phyloP scores from a whole-genome alignment of 2,797 vertebrate genomes.

The Gymnocypris eckloni region DNA sequence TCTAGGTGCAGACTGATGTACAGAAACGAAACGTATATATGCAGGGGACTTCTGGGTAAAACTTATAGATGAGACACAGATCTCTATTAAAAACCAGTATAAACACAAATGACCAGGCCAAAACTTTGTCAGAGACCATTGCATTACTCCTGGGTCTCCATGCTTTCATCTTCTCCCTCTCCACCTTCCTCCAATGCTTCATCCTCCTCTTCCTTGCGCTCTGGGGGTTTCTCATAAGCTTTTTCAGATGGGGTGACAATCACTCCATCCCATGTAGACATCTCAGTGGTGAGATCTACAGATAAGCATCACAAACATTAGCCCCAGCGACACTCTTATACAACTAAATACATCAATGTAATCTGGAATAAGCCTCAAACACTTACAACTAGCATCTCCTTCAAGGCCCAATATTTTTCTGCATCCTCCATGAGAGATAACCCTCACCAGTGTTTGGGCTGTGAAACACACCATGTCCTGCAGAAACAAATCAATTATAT shows the following conservation, averaged over 20 bases:
- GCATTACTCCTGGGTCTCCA: slow-evolving; percentile 94
- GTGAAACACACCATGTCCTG: slow-evolving; percentile 99
- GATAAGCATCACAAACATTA: background rate
- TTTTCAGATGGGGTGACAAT: slow-evolving; percentile 97
- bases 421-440: slow-evolving; percentile 94
- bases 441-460: slow-evolving; percentile 93
- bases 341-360: background rate
- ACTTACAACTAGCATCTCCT: slow-evolving; percentile 94
- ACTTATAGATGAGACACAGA: background rate
- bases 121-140: background rate
- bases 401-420: slow-evolving; percentile 96
- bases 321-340: background rate
- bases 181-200: slow-evolving; percentile 89
- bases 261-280: slow-evolving; percentile 98
- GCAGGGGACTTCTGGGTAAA: background rate
- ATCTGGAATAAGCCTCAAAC: background rate
- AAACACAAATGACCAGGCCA: background rate
- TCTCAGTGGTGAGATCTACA: slow-evolving; percentile 89
- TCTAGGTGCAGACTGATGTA: background rate
- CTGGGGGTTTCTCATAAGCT: slow-evolving; percentile 94
- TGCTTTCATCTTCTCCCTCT: slow-evolving; percentile 92
- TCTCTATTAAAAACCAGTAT: background rate
- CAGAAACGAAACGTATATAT: background rate
- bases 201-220: slow-evolving; percentile 96
- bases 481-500: background rate